A percentile compares a stretch with the other conserved stretches of the same genome.
Conservation (phyloP, 1,140 invertebrate genomes). For the Ericerus pela region DNA sequence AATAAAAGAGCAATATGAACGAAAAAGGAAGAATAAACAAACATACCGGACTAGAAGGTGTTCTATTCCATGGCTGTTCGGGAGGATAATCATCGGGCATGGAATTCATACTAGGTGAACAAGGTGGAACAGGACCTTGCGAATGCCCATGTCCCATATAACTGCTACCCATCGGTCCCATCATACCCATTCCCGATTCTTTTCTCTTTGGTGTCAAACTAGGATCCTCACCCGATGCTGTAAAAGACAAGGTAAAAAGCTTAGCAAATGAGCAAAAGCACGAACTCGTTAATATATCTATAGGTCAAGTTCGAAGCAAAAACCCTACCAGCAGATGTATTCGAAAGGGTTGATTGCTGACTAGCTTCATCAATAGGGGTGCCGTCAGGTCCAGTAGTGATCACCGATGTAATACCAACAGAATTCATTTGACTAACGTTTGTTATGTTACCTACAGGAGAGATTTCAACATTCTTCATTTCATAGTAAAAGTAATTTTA, state of each 20-base stretch:
- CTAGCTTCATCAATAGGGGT: slow-evolving; percentile 73
- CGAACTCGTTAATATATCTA: too few species aligned
- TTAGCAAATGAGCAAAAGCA: too few species aligned
- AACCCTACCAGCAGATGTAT: slow-evolving; percentile 57
- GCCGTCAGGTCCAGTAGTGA: slow-evolving; percentile 75
- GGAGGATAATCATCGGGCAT: slow-evolving; percentile 72
- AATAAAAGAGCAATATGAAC: too few species aligned
- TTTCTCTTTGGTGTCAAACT: slow-evolving; percentile 44
- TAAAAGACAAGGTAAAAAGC: slow-evolving; percentile 20
- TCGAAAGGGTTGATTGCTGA: slow-evolving; percentile 79
- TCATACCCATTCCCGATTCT: slow-evolving; percentile 12
- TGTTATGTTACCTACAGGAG: slow-evolving; percentile 26
- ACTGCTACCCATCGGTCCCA: slow-evolving; percentile 15
- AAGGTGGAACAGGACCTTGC: slow-evolving; percentile 45
- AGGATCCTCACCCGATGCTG: slow-evolving; percentile 71
- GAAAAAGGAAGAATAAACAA: too few species aligned
- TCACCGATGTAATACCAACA: slow-evolving; percentile 62
- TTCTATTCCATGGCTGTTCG: slow-evolving; percentile 63
- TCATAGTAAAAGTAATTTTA: too few species aligned
- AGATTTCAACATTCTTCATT: too few species aligned
- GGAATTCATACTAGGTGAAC: slow-evolving; percentile 65
- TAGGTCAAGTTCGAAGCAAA: too few species aligned
- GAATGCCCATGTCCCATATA: slow-evolving; percentile 30
- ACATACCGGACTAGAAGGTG: slow-evolving; percentile 77
- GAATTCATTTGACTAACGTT: slow-evolving; percentile 31